phyloP scores from a whole-genome alignment of 2,797 vertebrate species.

The Apodemus agrarius region DNA sequence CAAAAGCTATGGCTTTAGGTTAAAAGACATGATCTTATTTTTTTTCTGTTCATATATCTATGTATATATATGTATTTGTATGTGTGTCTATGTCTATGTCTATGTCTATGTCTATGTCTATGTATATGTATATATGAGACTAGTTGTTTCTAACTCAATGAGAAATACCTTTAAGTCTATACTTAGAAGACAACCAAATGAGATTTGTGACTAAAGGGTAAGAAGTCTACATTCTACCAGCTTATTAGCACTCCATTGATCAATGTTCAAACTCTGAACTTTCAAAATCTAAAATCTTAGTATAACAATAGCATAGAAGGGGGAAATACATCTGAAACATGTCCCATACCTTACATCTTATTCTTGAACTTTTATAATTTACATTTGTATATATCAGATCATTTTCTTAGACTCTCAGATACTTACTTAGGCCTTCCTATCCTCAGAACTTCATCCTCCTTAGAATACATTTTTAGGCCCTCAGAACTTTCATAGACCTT shows the following conservation, averaged over 20 bases:
- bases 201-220: background rate
- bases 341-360: background rate
- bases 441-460: background rate
- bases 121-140: no score
- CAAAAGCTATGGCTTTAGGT: no score
- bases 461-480: background rate
- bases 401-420: background rate
- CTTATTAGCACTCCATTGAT: background rate
- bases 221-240: background rate
- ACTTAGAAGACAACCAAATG: background rate
- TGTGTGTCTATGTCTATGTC: no score
- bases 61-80: no score
- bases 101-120: no score
- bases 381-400: background rate
- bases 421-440: background rate
- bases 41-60: no score
- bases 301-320: background rate
- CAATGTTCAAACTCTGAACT: background rate
- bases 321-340: background rate
- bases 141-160: no score
- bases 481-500: background rate
- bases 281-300: background rate
- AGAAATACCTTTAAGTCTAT: no score
- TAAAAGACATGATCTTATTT: no score
- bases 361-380: background rate